Base-by-base conservation (phyloP, 2,797 vertebrate genomes). In the Acanthurus tractus region DNA sequence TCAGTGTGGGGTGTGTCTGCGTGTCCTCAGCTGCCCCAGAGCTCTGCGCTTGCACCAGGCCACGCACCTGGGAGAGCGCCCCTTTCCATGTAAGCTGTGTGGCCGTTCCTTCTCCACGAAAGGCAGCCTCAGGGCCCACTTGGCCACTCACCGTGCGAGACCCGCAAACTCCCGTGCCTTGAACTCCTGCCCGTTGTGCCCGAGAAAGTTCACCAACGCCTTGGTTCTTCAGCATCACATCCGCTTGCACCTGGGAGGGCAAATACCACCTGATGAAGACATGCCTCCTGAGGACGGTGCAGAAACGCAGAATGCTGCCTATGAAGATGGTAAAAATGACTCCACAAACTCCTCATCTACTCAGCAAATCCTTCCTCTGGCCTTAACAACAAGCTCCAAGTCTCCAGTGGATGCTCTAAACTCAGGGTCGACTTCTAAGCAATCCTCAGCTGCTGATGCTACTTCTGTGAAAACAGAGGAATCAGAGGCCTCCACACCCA, bases 201-300 rank as follows among this genome's bases (percentile, higher is more conserved):
- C 97, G 63, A 96, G 97, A 66, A 97, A 97, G 85, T 98, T 98
- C 90, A 97, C 97, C 52, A 98, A 98, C 2, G 97, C 97, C 0
- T 95, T 97, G 29, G 97, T 96, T 77, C 96, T 98, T 67, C 97
- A 98, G 91, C 97, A 98, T 83, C 97, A 98, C 50, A 97, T 98
- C 70, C 96, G 97, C n/a, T 94, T 98, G 94, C 97, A 98, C 77
- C 93, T 98, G 0, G 97, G 96, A 1, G 97, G 97, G 3, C 97
- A 98, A 85, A 96, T 98, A 58, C 96, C 97, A 11, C 95, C 95
- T 1, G 94, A 95, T 20, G 94, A 94, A 56, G 93, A 94, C 14
- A 38, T 92, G 44, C 85, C 84, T 20, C 13, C 76, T 0, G 92
- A 92, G 17, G 91, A 90, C 1, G 59, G 20, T 1, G 14, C 59